These are phyloP conservation scores for Bucorvus abyssinicus DNA, from an alignment of 2,797 vertebrate genomes.

Conservation along the genomic window DNA sequence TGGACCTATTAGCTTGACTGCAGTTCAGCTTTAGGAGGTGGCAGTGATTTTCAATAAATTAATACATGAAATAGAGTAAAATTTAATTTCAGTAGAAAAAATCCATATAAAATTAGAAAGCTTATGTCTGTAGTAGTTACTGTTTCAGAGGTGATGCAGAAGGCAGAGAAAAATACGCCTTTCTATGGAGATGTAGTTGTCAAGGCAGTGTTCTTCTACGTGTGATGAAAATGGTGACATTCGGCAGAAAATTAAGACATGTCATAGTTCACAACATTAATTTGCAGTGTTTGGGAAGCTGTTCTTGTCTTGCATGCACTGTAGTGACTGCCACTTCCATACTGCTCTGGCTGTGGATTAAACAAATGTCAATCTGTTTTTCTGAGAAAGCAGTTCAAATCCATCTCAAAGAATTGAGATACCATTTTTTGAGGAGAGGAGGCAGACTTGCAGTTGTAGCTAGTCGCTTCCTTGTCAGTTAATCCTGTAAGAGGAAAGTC, in stretches of 20 bases:
- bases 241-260: background rate
- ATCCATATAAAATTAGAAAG: background rate
- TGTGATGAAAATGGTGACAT: background rate
- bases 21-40: background rate
- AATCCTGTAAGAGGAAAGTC: background rate
- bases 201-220: background rate
- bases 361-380: background rate
- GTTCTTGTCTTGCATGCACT: rapidly evolving
- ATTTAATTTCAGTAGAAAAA: background rate
- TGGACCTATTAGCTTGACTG: background rate
- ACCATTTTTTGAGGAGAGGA: background rate
- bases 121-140: background rate
- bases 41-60: background rate
- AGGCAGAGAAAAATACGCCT: background rate
- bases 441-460: background rate
- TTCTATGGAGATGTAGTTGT: background rate
- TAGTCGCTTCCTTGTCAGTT: background rate
- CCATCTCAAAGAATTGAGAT: background rate
- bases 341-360: background rate
- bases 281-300: background rate
- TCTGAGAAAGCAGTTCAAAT: background rate
- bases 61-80: background rate
- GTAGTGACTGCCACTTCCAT: background rate
- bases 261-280: background rate
- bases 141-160: background rate